Conservation (phyloP, 1,140 invertebrate species). For the Pissodes strobi region DNA sequence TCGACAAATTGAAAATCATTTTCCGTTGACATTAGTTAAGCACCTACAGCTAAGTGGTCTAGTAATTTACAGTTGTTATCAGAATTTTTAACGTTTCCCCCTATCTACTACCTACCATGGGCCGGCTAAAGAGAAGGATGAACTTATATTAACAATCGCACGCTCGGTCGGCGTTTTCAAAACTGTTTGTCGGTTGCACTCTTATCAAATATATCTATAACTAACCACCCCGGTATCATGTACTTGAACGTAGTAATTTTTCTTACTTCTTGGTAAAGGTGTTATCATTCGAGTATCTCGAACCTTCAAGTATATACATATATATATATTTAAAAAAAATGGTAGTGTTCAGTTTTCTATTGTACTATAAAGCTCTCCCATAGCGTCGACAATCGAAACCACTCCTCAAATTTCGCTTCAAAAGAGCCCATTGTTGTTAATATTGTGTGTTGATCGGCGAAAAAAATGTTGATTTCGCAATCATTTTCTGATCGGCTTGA, state of each 20-base stretch:
- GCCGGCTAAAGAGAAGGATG: constrained; percentile 22
- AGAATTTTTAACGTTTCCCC: constrained; percentile 14
- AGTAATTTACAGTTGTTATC: constrained; percentile 26
- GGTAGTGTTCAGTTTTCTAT: not conserved
- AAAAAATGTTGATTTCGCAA: not conserved
- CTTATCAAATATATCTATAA: constrained; percentile 13
- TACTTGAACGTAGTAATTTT: no score
- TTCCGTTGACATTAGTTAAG: not conserved
- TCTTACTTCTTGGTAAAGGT: constrained; percentile 10
- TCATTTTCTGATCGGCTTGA: not conserved
- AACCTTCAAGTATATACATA: constrained; percentile 11
- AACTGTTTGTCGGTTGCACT: constrained; percentile 17
- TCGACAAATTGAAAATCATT: not conserved
- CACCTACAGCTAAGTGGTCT: constrained; percentile 17
- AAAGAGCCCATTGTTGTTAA: not conserved
- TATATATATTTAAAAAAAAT: not conserved
- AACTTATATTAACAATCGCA: constrained; percentile 8
- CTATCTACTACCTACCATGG: not conserved
- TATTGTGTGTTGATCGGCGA: not conserved
- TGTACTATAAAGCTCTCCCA: no score
- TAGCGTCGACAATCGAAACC: constrained; percentile 18
- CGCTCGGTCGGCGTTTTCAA: constrained; percentile 19
- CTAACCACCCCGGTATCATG: constrained; percentile 11
- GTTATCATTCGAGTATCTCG: constrained; percentile 7
- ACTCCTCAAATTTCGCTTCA: constrained; percentile 23